These are phyloP conservation scores for Cosmia pyralina DNA, from an alignment of 2,888 invertebrate genomes.

Conservation along the genomic window DNA sequence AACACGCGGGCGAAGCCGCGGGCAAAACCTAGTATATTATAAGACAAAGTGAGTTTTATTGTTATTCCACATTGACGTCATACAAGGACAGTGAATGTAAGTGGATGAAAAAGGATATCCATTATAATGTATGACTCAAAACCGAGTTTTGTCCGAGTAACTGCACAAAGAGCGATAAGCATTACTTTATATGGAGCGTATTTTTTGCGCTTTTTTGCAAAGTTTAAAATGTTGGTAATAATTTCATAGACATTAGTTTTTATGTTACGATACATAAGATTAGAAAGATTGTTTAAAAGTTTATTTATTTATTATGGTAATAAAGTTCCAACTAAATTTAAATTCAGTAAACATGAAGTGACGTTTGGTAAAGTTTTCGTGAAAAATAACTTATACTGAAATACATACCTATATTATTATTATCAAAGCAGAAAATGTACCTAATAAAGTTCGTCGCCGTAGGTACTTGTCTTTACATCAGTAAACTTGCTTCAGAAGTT, in stretches of 20 bases:
- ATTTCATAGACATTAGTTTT: constrained; percentile 30
- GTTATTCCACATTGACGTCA: constrained; percentile 30
- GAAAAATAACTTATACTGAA: background rate
- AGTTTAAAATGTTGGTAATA: constrained; percentile 19
- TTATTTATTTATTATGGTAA: too few species aligned
- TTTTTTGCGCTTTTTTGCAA: constrained; percentile 15
- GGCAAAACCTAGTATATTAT: too few species aligned
- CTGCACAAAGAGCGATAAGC: constrained; percentile 32
- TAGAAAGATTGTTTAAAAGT: background rate
- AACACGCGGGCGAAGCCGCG: too few species aligned
- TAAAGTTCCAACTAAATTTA: background rate
- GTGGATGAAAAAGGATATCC: constrained; percentile 37
- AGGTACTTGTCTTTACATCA: constrained; percentile 15
- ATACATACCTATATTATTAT: too few species aligned
- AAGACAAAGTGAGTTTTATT: constrained; percentile 19
- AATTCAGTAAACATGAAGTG: background rate
- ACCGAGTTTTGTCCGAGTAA: constrained; percentile 32
- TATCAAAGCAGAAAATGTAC: constrained; percentile 1
- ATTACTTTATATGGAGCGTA: constrained; percentile 38
- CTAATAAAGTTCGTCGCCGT: background rate
- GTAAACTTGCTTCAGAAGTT: constrained; percentile 26
- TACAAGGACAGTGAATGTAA: constrained; percentile 45
- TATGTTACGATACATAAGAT: constrained; percentile 10
- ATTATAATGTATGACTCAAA: constrained; percentile 52
- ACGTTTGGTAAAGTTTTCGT: background rate